Evolutionary conservation across 2,113 vertebrate genomes (phyloP), one percentile per base, ranked within the genome.

Genomic region (Nestor notabilis): DNA sequence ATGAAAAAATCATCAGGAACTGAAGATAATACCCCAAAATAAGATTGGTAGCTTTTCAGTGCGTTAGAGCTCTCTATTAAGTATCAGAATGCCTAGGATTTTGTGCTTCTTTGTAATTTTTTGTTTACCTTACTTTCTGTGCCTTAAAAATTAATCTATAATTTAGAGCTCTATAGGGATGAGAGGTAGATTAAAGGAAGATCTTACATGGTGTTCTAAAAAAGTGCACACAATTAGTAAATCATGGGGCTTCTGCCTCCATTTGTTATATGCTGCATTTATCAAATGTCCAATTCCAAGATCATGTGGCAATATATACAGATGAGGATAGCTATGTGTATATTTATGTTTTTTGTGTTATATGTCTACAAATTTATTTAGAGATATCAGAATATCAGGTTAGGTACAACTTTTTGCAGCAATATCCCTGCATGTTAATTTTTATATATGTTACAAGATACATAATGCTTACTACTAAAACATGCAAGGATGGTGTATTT

Each of bases 111-210:
- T 43, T 44, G 25, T 70, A 47, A 21, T 33, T 70, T 50, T 77
- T 78, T 56, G 9, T 88, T 90, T 84, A 46, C 21, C 24, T 88
- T 46, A 20, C 16, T 90, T 90, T 56, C 17, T 60, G 6, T 63
- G 11, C 49, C n/a, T 79, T 86, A 69, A 89, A 96, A 84, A 72
- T 61, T 33, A 89, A 35, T 29, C 55, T 79, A 5, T 90, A 21
- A 7, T 68, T 92, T 89, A 39, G 29, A 87, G 12, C 14, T 81
- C 17, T 66, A 8, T 41, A 44, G 43, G 5, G 3, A 25, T n/a
- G 6, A 53, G 39, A 70, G 9, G 15, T 47, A 55, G 46, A 13
- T 83, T 83, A 92, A 70, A 83, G 85, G 28, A 81, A 78, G 58
- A 43, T 74, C 13, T 58, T 80, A 33, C 5, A 46, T 82, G 58